These are phyloP conservation scores for Poecile atricapillus DNA, from an alignment of 2,113 vertebrate genomes.

Conservation along the genomic window DNA sequence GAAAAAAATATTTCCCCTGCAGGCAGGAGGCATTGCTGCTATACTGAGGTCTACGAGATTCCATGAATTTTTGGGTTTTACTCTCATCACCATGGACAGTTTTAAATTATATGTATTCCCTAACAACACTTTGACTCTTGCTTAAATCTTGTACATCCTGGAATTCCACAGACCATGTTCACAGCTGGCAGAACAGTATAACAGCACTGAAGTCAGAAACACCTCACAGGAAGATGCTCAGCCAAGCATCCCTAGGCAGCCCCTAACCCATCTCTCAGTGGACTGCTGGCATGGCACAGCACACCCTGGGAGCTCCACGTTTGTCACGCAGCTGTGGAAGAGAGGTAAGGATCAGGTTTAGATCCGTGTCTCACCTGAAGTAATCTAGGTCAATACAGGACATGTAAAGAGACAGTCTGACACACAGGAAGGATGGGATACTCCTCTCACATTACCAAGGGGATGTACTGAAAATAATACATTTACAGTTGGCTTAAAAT, in stretches of 20 bases:
- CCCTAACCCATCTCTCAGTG: background rate
- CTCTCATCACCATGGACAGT: background rate
- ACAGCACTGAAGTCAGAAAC: background rate
- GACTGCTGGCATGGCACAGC: background rate
- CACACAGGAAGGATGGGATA: background rate
- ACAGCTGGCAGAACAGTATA: background rate
- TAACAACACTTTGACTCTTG: background rate
- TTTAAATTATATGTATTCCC: background rate
- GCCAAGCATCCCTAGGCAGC: background rate
- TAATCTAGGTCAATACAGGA: background rate
- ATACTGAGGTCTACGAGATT: conserved; percentile 5
- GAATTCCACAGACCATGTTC: background rate
- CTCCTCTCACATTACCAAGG: background rate
- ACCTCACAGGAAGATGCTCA: background rate
- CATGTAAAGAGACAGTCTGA: background rate
- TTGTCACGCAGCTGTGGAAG: background rate
- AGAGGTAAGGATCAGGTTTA: background rate
- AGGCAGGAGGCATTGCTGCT: conserved; percentile 16
- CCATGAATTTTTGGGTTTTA: conserved; percentile 1
- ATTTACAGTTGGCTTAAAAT: background rate
- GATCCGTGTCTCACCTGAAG: background rate
- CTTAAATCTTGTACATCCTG: background rate
- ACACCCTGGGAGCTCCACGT: background rate
- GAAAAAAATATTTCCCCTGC: conserved; percentile 13
- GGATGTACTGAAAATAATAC: background rate